Percentiles rank a stretch among this genome's conserved stretches.
phyloP scores from a whole-genome alignment of 2,797 vertebrate genomes.

The Notoglanidium macrostoma region DNA sequence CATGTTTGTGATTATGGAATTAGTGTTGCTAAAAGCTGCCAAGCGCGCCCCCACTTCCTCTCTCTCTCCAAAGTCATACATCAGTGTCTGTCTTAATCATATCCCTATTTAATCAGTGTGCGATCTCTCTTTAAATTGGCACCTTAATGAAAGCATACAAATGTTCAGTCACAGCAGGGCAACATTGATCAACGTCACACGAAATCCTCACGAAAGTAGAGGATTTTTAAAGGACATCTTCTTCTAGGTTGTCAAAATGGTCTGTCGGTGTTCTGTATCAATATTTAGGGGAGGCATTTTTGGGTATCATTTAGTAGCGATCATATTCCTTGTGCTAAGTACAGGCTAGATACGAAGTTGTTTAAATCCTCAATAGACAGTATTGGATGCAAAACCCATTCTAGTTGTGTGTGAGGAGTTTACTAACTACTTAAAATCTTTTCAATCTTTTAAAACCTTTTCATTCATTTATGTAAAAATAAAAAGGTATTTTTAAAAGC shows the following conservation, averaged over 20 bases:
- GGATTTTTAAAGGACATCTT: neutral
- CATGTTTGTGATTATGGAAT: conserved; percentile 35
- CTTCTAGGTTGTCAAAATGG: neutral
- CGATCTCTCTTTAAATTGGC: neutral
- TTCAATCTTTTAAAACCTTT: too few species aligned
- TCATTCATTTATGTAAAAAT: neutral
- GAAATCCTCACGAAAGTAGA: neutral
- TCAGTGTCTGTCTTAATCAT: conserved; percentile 37
- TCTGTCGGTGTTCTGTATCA: neutral
- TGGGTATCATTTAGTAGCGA: neutral
- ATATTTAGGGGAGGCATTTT: neutral
- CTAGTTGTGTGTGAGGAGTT: neutral
- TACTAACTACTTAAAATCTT: neutral
- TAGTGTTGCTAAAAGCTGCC: conserved; percentile 39
- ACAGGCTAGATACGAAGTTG: too few species aligned
- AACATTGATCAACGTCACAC: neutral
- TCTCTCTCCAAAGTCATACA: conserved; percentile 5
- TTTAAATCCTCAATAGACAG: neutral
- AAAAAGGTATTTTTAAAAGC: neutral
- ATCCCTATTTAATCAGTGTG: conserved; percentile 26
- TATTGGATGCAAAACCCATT: neutral
- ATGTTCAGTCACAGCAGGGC: neutral
- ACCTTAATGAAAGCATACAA: conserved; percentile 2
- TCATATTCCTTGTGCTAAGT: neutral
- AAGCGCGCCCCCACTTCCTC: conserved; percentile 6